Conservation (phyloP, 1,140 invertebrate species). For the Pararge aegeria region DNA sequence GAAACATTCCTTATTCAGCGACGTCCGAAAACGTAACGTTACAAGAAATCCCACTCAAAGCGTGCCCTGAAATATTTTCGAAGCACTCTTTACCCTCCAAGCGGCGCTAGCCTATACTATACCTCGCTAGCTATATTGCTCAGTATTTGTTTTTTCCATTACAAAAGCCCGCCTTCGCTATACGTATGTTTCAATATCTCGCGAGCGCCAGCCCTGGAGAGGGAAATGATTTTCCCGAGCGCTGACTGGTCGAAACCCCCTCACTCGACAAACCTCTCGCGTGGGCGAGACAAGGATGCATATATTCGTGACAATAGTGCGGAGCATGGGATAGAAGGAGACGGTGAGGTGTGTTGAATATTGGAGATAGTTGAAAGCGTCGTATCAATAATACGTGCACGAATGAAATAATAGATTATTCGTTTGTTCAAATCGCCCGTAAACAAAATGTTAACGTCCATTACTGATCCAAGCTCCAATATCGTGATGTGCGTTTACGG, state of each 20-base stretch:
- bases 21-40: conserved; percentile 67
- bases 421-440: conserved; percentile 77
- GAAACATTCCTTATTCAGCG: conserved; percentile 71
- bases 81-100: conserved; percentile 54
- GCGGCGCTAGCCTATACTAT: background rate
- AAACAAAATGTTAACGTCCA: conserved; percentile 77
- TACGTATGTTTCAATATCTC: conserved; percentile 73
- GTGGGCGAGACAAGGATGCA: conserved; percentile 39
- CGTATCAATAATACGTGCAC: conserved; percentile 78
- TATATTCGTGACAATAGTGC: background rate
- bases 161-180: conserved; percentile 66
- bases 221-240: conserved; percentile 61
- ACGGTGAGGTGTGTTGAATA: conserved; percentile 52
- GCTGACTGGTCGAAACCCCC: conserved; percentile 53
- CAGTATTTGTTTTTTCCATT: conserved; percentile 75
- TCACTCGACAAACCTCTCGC: conserved; percentile 41
- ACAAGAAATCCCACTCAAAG: conserved; percentile 74
- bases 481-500: conserved; percentile 20
- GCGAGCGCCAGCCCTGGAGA: conserved; percentile 42
- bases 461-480: conserved; percentile 53
- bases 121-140: conserved; percentile 38
- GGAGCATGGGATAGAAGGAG: conserved; percentile 35
- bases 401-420: conserved; percentile 80
- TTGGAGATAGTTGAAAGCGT: conserved; percentile 62
- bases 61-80: conserved; percentile 62